Conservation (phyloP, 2,888 invertebrate species). For the Phengaris alcon region DNA sequence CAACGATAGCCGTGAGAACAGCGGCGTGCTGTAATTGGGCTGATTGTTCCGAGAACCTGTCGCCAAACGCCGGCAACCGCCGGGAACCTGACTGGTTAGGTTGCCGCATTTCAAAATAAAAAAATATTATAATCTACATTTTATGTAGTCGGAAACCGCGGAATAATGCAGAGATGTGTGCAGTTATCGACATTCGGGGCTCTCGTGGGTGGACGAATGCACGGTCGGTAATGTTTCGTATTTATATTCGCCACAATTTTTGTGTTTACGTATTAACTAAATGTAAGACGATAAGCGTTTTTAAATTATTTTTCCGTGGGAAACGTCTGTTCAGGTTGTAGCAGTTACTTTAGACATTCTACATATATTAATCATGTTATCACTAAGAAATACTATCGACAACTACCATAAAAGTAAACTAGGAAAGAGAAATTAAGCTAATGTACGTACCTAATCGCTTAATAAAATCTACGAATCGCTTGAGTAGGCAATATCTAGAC, state of each 20-base stretch:
- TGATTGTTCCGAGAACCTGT: slow-evolving; percentile 73
- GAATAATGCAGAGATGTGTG: slow-evolving; percentile 53
- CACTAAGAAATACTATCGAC: no score
- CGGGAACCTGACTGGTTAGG: slow-evolving; percentile 59
- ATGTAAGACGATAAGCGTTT: background rate
- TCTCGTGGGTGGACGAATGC: slow-evolving; percentile 55
- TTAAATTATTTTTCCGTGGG: background rate
- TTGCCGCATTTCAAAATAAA: slow-evolving; percentile 41
- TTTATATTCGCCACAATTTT: background rate
- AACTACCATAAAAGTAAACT: background rate
- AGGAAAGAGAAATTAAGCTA: background rate
- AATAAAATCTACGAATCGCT: slow-evolving; percentile 6
- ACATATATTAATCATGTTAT: background rate
- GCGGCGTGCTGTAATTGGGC: slow-evolving; percentile 73
- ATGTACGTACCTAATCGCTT: background rate
- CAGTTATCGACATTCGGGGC: slow-evolving; percentile 63
- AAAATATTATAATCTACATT: slow-evolving; percentile 4
- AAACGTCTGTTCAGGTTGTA: background rate
- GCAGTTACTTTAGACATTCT: background rate
- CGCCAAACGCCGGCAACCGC: slow-evolving; percentile 36
- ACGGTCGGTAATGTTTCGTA: background rate
- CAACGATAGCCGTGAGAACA: slow-evolving; percentile 49
- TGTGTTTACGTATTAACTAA: background rate
- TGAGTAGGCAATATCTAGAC: background rate
- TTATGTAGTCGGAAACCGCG: slow-evolving; percentile 21